phyloP scores from a whole-genome alignment of 2,113 vertebrate genomes.

The Halichoeres trimaculatus region DNA sequence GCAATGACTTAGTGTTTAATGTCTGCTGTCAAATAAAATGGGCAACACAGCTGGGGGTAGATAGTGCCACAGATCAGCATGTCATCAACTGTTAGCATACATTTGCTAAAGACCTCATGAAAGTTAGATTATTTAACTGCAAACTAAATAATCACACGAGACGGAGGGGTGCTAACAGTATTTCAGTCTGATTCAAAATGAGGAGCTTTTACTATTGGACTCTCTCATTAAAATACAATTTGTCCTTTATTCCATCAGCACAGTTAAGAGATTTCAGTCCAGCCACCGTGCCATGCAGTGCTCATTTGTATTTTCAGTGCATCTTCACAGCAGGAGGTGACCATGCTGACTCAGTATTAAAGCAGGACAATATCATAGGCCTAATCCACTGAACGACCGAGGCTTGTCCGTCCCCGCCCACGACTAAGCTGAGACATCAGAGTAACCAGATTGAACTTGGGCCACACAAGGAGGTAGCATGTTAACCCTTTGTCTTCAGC shows the following conservation, averaged over 20 bases:
- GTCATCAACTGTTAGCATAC: conserved; percentile 63
- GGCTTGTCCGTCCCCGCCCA: conserved; percentile 33
- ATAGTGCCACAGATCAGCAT: conserved; percentile 70
- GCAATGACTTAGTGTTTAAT: conserved; percentile 96
- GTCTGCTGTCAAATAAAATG: conserved; percentile 78
- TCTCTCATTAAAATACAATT: conserved; percentile 49
- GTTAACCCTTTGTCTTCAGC: conserved; percentile 3
- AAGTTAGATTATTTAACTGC: conserved; percentile 57
- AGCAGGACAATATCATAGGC: conserved; percentile 49
- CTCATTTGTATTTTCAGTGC: conserved; percentile 72
- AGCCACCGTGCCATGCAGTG: conserved; percentile 20
- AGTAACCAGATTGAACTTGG: conserved; percentile 25
- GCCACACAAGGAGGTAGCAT: conserved; percentile 5
- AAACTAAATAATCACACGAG: conserved; percentile 52
- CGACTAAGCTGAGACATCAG: conserved; percentile 22
- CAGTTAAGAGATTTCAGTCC: conserved; percentile 38
- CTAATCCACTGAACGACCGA: conserved; percentile 65
- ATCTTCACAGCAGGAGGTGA: conserved; percentile 60
- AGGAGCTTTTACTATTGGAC: conserved; percentile 29
- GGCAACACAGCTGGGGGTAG: conserved; percentile 74
- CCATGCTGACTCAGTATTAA: conserved; percentile 67
- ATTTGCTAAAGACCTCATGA: conserved; percentile 66
- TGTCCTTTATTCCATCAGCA: conserved; percentile 28
- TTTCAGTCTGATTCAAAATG: conserved; percentile 34
- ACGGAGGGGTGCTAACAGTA: conserved; percentile 23